Evolutionary conservation across 2,888 invertebrate genomes (phyloP), one percentile per base, ranked within the genome.

Genomic region (Unio delphinus): DNA sequence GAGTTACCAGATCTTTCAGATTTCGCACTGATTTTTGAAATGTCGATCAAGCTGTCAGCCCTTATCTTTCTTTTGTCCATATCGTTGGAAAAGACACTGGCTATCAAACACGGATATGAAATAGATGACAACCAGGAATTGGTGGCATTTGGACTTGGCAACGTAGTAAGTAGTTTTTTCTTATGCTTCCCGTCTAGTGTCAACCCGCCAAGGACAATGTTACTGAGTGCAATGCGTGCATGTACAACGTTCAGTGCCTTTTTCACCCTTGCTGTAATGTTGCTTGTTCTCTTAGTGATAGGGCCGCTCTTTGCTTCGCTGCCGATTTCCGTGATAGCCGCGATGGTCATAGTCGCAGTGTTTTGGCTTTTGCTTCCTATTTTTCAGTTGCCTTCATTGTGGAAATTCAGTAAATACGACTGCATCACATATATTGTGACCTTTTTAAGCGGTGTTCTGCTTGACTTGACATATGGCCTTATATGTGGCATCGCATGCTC

Each of bases 371-470:
- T 91, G 63, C 89, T 93, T 87, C 95, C 95, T 90, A 92, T 94
- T 18, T 82, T 91, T 87, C 93, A 95, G 63, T 90, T 96, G 0
- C 89, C 90, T 28, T 92, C 92, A 77, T 93, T 95, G 78, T 96
- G 95, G 94, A 92, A 91, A 80, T 89, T 95, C 23, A 95, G 95
- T 77, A 93, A 93, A 82, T 90, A 94, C 82, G 96, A 97, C 86
- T 95, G 94, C 0, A 81, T 93, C 5, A 83, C 85, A 17, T 88
- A 87, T 87, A 34, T 86, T 3, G 63, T 79, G 7, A 84, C 87
- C 0, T 83, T 79, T 60, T n/a, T 78, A 5, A 67, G 76, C 58
- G 82, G 83, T 1, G 76, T 85, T 15, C 67, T 87, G 6, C 69
- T 87, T 7, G 85, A 86, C 74, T 78, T 88, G 34, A 81, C 81